A percentile compares a stretch with the other conserved stretches of the same genome.
Conservation (phyloP, 2,888 invertebrate genomes). For the Rhaphigaster nebulosa region DNA sequence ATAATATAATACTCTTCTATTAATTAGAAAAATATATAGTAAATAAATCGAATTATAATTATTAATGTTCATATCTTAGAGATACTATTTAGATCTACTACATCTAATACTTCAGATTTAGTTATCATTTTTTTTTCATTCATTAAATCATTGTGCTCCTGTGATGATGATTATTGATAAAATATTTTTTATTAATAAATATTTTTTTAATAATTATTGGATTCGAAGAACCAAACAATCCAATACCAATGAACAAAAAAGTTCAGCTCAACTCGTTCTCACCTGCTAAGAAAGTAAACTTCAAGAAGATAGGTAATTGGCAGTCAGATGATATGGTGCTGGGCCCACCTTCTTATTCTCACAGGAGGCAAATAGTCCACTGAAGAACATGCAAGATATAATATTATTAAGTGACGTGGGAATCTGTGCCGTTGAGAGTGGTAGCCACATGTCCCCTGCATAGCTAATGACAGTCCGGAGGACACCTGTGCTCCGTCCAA, state of each 20-base stretch:
- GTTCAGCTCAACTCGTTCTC: neutral
- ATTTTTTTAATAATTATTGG: too few relatives aligned
- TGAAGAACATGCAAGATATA: neutral
- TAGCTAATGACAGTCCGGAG: neutral
- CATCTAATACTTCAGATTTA: too few relatives aligned
- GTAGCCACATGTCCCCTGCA: constrained; percentile 21
- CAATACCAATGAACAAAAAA: neutral
- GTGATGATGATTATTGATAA: too few relatives aligned
- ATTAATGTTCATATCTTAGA: too few relatives aligned
- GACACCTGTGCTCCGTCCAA: neutral
- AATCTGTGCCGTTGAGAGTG: neutral
- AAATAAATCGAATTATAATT: too few relatives aligned
- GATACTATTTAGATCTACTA: too few relatives aligned
- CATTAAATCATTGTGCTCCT: too few relatives aligned
- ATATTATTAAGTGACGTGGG: constrained; percentile 37
- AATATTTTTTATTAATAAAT: too few relatives aligned
- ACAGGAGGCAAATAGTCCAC: neutral
- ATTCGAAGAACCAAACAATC: neutral
- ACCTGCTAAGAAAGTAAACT: neutral
- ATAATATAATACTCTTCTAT: too few relatives aligned
- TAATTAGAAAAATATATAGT: too few relatives aligned
- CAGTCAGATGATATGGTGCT: neutral
- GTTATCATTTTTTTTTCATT: too few relatives aligned
- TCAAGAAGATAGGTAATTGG: neutral
- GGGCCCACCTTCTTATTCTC: neutral